Percentiles rank a stretch among this genome's conserved stretches.
phyloP scores from a whole-genome alignment of 2,888 invertebrate genomes.

The Parascotia fuliginaria region DNA sequence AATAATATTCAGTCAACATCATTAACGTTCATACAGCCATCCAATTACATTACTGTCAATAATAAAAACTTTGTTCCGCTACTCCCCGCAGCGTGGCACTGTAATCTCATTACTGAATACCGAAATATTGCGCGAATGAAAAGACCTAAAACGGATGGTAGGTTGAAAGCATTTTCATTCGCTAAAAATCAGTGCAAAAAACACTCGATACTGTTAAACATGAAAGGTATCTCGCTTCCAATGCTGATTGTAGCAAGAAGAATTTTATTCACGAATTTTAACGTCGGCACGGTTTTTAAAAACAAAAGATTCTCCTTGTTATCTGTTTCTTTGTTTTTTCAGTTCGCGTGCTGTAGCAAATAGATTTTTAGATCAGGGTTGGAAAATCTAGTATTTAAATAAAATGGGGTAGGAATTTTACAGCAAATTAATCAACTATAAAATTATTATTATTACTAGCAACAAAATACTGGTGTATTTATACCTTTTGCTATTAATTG shows the following conservation, averaged over 20 bases:
- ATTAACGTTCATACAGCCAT: slow-evolving; percentile 40
- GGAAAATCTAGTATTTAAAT: slow-evolving; percentile 1
- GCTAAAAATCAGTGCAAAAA: slow-evolving; percentile 52
- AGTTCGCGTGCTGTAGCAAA: slow-evolving; percentile 19
- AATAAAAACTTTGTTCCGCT: slow-evolving; percentile 48
- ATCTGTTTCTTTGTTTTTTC: slow-evolving; percentile 35
- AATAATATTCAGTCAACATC: slow-evolving; percentile 38
- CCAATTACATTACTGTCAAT: slow-evolving; percentile 42
- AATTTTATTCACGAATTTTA: slow-evolving; percentile 38
- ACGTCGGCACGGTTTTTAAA: slow-evolving; percentile 39
- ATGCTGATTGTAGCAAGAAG: slow-evolving; percentile 38
- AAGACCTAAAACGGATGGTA: slow-evolving; percentile 40
- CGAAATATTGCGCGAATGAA: slow-evolving; percentile 45
- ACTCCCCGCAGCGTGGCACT: slow-evolving; percentile 36
- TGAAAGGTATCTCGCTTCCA: slow-evolving; percentile 42
- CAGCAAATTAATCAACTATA: no score
- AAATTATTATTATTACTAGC: no score
- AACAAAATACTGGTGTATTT: no score
- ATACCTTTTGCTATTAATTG: no score
- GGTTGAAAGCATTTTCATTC: slow-evolving; percentile 49
- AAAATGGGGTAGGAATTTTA: background rate
- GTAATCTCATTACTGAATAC: slow-evolving; percentile 52
- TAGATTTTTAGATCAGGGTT: slow-evolving; percentile 22
- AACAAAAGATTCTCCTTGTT: slow-evolving; percentile 36
- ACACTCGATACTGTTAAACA: slow-evolving; percentile 42